phyloP scores from a whole-genome alignment of 2,888 invertebrate genomes.

The Drosophila longiperda region DNA sequence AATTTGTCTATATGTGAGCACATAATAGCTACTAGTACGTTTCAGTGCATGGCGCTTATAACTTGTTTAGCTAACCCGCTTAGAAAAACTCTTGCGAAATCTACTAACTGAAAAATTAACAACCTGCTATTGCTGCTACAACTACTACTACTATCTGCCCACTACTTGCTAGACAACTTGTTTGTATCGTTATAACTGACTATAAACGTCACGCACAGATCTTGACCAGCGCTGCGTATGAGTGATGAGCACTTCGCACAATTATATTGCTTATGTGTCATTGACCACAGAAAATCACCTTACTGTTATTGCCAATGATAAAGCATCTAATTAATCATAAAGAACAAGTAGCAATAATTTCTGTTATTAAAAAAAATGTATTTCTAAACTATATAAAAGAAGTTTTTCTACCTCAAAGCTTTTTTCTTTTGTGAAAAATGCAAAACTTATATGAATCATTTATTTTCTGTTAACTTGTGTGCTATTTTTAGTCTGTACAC shows the following conservation, averaged over 20 bases:
- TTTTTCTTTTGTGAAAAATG: not conserved
- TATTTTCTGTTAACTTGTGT: not conserved
- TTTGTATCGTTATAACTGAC: slow-evolving; percentile 34
- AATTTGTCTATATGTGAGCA: not conserved
- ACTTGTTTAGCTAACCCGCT: slow-evolving; percentile 53
- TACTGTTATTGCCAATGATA: not conserved
- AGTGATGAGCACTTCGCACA: slow-evolving; percentile 33
- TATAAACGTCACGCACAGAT: slow-evolving; percentile 30
- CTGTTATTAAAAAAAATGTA: not conserved
- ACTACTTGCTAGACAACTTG: slow-evolving; percentile 20
- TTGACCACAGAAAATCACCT: not conserved
- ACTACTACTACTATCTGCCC: not conserved
- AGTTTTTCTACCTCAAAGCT: not conserved
- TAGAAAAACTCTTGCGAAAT: slow-evolving; percentile 27
- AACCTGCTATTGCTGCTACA: not conserved
- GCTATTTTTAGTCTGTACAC: not conserved
- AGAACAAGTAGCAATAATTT: not conserved
- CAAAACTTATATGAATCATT: not conserved
- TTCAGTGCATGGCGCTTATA: slow-evolving; percentile 64
- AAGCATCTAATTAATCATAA: not conserved
- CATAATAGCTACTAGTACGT: slow-evolving; percentile 43
- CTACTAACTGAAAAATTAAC: slow-evolving; percentile 12
- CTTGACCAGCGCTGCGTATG: slow-evolving; percentile 36
- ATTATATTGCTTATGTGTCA: not conserved
- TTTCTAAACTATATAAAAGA: not conserved